Evolutionary conservation across 2,797 vertebrate genomes (phyloP).

Genomic region (Ceryle rudis): DNA sequence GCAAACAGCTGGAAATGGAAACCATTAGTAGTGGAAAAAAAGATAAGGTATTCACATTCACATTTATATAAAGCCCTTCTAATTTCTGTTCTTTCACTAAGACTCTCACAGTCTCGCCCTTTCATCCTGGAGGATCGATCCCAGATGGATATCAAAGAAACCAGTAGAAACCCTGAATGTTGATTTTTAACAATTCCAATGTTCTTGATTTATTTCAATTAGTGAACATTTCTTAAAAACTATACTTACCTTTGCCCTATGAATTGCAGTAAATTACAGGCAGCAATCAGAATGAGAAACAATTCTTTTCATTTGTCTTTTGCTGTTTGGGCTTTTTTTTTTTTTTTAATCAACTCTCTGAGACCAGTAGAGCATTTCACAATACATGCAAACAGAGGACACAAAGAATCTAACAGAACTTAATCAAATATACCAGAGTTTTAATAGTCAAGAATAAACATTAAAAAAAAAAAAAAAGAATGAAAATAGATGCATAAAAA

Average conservation of each 20-base stretch:
- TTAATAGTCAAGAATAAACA: not conserved
- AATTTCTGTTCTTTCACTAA: not conserved
- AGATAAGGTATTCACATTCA: not conserved
- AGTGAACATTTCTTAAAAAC: not conserved
- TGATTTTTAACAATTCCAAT: not conserved
- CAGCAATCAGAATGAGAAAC: not conserved
- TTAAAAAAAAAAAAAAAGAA: not conserved
- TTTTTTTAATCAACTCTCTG: not conserved
- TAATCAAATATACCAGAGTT: not conserved
- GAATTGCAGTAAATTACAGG: not conserved
- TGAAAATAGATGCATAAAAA: not conserved
- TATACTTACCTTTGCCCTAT: not conserved
- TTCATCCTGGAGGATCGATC: not conserved
- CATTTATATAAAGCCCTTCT: not conserved
- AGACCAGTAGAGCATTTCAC: not conserved
- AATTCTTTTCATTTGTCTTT: not conserved
- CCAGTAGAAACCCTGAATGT: not conserved
- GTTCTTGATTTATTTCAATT: not conserved
- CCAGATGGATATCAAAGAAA: not conserved
- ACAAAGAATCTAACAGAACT: not conserved
- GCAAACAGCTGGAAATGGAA: conserved; percentile 5
- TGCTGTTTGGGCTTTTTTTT: not conserved
- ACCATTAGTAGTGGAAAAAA: not conserved
- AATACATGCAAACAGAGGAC: not conserved
- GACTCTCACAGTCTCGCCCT: not conserved